These are phyloP conservation scores for Pica pica DNA, from an alignment of 2,113 vertebrate genomes.

Conservation along the genomic window DNA sequence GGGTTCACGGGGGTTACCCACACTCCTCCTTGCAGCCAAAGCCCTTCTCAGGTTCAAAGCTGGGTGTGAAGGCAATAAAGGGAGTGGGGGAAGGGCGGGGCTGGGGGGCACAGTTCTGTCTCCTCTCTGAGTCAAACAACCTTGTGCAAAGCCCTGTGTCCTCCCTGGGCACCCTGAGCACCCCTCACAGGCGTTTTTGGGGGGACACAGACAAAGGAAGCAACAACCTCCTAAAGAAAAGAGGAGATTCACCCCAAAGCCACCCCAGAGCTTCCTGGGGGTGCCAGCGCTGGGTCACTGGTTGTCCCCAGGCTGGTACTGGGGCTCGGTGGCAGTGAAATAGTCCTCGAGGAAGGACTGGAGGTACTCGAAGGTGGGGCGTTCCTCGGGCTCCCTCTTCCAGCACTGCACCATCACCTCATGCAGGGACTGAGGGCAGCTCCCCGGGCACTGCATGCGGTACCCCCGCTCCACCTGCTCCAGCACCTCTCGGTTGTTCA, in stretches of 20 bases:
- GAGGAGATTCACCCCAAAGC: not conserved
- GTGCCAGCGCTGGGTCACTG: not conserved
- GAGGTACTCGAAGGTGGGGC: constrained; percentile 97
- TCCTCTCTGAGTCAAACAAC: not conserved
- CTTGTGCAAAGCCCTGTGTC: not conserved
- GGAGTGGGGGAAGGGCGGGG: accelerated
- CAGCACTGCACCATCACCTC: constrained; percentile 96
- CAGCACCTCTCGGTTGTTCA: constrained; percentile 97
- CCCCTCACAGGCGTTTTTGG: not conserved
- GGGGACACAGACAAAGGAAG: not conserved
- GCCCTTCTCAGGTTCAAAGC: not conserved
- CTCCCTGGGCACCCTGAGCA: not conserved
- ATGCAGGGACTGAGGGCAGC: constrained; percentile 87
- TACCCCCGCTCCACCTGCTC: constrained; percentile 95
- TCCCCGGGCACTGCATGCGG: constrained; percentile 87
- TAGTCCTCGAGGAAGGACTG: constrained; percentile 98
- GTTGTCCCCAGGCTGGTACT: constrained; percentile 94
- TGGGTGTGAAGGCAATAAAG: not conserved
- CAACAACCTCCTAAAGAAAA: not conserved
- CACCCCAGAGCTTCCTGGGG: not conserved
- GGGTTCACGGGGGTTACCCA: not conserved
- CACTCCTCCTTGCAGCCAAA: not conserved
- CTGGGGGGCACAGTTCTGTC: not conserved
- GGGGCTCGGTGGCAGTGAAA: constrained; percentile 96
- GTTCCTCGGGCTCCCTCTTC: constrained; percentile 89